Conservation (phyloP, 2,113 vertebrate species). For the Oceanodroma tethys region DNA sequence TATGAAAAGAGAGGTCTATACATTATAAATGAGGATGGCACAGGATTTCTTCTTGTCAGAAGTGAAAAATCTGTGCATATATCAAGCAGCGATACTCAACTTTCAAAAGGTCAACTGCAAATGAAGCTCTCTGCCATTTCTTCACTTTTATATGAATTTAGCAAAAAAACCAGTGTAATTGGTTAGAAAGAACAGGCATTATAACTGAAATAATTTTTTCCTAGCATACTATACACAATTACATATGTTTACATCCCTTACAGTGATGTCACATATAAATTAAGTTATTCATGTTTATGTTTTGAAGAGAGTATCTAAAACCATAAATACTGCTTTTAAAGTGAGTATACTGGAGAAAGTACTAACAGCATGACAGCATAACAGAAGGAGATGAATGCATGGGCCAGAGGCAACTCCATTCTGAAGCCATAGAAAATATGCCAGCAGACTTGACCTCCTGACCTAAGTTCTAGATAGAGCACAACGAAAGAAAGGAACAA, state of each 20-base stretch:
- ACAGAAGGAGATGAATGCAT: neutral
- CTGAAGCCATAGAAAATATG: neutral
- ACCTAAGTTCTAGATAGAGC: conserved; percentile 20
- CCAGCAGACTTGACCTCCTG: conserved; percentile 12
- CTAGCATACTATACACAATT: neutral
- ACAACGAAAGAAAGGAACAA: conserved; percentile 16
- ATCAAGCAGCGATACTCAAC: neutral
- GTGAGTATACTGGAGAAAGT: neutral
- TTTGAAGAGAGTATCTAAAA: neutral
- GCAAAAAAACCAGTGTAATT: neutral
- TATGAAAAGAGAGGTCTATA: neutral
- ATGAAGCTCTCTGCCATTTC: neutral
- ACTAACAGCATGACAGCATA: neutral
- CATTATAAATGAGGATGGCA: neutral
- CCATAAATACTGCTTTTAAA: neutral
- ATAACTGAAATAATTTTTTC: neutral
- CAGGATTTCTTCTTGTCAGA: neutral
- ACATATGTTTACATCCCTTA: neutral
- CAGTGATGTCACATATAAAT: neutral
- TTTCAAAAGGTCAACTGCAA: neutral
- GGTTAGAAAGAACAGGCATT: neutral
- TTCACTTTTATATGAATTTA: neutral
- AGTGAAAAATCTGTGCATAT: neutral
- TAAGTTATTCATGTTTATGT: neutral
- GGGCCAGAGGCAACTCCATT: neutral